Evolutionary conservation across 2,797 vertebrate genomes (phyloP).

Genomic region (Pseudocheirus occidentalis): DNA sequence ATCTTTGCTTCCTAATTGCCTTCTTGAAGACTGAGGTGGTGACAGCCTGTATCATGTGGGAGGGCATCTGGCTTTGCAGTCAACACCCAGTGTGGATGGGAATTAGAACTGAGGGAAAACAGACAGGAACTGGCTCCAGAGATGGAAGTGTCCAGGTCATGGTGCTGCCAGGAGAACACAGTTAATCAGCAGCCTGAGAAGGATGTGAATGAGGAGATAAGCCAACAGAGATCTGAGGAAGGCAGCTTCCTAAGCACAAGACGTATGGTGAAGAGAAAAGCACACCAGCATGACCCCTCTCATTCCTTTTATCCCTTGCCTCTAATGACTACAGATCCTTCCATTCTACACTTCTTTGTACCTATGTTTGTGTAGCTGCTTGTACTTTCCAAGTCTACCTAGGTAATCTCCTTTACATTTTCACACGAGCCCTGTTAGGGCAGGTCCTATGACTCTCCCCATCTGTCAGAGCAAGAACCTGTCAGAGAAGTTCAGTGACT

Average conservation of each 20-base stretch:
- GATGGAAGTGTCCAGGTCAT: background rate
- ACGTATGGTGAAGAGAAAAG: background rate
- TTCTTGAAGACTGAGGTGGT: background rate
- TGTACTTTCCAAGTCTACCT: constrained; percentile 24
- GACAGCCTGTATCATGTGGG: background rate
- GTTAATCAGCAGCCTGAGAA: background rate
- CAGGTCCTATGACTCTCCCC: constrained; percentile 11
- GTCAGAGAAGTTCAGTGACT: constrained; percentile 13
- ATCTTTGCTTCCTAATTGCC: constrained; percentile 12
- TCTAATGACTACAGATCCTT: background rate
- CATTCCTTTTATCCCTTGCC: constrained; percentile 23
- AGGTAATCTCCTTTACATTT: constrained; percentile 64
- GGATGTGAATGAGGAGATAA: background rate
- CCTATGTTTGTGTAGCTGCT: constrained; percentile 40
- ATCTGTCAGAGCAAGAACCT: constrained; percentile 55
- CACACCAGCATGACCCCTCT: constrained; percentile 11
- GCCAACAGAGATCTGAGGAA: background rate
- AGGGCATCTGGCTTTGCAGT: background rate
- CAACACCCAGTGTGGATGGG: background rate
- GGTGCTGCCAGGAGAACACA: background rate
- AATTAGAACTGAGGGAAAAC: background rate
- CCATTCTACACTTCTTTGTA: background rate
- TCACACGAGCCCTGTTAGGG: constrained; percentile 30
- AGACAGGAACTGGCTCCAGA: background rate
- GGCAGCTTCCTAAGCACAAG: background rate